Evolutionary conservation across 2,113 vertebrate genomes (phyloP).

Genomic region (Corythoichthys intestinalis): DNA sequence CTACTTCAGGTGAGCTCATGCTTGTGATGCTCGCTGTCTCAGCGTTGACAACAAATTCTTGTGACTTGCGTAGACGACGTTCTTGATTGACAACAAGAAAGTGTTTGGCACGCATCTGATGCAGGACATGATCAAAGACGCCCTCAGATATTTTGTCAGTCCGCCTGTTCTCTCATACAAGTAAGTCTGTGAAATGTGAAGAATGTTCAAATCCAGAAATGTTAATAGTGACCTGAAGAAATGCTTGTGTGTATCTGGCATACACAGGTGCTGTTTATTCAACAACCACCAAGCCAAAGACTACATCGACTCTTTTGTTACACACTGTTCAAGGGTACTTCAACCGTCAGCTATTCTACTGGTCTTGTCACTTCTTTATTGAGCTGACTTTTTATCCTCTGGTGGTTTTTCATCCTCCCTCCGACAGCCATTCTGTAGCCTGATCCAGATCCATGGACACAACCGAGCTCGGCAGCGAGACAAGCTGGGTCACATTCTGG

Average conservation of each 20-base stretch:
- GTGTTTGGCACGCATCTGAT: conserved; percentile 96
- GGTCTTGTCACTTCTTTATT: background rate
- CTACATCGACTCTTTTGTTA: conserved; percentile 98
- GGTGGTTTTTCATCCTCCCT: background rate
- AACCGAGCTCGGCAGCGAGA: conserved; percentile 96
- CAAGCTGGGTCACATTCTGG: conserved; percentile 95
- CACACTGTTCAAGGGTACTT: conserved; percentile 90
- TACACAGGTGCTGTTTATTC: conserved; percentile 89
- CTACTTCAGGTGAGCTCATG: conserved; percentile 83
- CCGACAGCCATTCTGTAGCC: conserved; percentile 91
- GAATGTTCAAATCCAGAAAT: background rate
- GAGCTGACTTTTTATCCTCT: background rate
- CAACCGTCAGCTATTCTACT: background rate
- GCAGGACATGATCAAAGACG: conserved; percentile 99
- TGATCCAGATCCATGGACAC: conserved; percentile 98
- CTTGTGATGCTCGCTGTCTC: background rate
- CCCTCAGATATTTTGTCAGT: conserved; percentile 92
- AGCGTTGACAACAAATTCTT: background rate
- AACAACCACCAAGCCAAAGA: conserved; percentile 99
- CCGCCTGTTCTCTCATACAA: conserved; percentile 95
- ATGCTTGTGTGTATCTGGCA: background rate
- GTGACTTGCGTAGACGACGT: conserved; percentile 83
- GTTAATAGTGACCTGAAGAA: background rate
- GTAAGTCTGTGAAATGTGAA: conserved; percentile 70
- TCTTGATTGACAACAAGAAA: conserved; percentile 96